Percentiles rank a stretch among this genome's conserved stretches.
Conservation (phyloP, 2,888 invertebrate species). For the Ophion ventricosus region DNA sequence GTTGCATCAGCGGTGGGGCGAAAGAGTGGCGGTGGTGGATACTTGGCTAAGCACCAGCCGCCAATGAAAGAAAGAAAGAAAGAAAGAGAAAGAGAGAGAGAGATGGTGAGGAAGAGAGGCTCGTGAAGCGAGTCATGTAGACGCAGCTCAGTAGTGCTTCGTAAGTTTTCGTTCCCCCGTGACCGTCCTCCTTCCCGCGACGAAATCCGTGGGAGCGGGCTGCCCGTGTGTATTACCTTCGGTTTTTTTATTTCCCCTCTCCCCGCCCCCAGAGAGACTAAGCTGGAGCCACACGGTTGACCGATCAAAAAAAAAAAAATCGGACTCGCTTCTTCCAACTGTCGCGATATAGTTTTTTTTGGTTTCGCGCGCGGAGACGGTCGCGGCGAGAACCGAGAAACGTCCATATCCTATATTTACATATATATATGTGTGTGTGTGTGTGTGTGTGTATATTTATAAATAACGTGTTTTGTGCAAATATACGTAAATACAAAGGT, state of each 20-base stretch:
- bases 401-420: neutral
- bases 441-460: neutral
- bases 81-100: conserved; percentile 36
- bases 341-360: conserved; percentile 8
- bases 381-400: neutral
- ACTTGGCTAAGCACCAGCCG: conserved; percentile 49
- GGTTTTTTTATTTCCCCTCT: too few species aligned
- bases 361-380: neutral
- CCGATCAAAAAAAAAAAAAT: conserved; percentile 37
- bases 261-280: conserved; percentile 33
- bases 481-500: neutral
- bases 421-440: neutral
- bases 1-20: conserved; percentile 56
- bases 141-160: conserved; percentile 59
- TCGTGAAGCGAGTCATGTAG: conserved; percentile 45
- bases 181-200: conserved; percentile 63
- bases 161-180: conserved; percentile 66
- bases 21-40: conserved; percentile 53
- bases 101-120: conserved; percentile 45
- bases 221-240: conserved; percentile 55
- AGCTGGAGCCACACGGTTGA: conserved; percentile 50
- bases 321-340: conserved; percentile 18
- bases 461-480: neutral
- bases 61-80: conserved; percentile 53
- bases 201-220: conserved; percentile 61